phyloP scores from a whole-genome alignment of 2,888 invertebrate genomes.

The Chalcis sispes region DNA sequence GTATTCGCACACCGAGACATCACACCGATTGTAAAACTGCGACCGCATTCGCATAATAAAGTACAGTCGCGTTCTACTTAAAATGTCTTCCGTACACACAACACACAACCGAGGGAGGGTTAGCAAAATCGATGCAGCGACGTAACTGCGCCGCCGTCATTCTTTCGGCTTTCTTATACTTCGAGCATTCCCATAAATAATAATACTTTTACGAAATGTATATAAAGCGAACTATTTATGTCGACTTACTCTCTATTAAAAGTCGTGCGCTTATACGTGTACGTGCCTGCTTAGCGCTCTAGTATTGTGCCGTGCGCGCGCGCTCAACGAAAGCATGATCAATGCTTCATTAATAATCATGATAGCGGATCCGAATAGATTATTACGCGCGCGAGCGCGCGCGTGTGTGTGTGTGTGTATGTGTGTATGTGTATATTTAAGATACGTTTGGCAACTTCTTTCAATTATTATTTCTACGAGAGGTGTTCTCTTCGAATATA shows the following conservation, averaged over 20 bases:
- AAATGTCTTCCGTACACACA: no score
- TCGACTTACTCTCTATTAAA: conserved; percentile 18
- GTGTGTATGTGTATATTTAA: no score
- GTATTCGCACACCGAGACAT: background rate
- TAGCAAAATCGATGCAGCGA: background rate
- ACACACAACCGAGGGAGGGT: background rate
- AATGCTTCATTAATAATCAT: conserved; percentile 41
- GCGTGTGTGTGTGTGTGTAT: no score
- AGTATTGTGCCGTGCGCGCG: conserved; percentile 12
- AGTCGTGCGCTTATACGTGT: background rate
- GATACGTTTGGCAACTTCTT: conserved; percentile 1
- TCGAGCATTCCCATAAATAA: conserved; percentile 16
- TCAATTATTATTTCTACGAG: conserved; percentile 32
- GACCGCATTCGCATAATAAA: conserved; percentile 1
- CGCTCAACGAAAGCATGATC: conserved; percentile 25
- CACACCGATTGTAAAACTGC: background rate
- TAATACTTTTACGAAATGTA: background rate
- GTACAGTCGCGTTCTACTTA: no score
- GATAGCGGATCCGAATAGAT: conserved; percentile 35
- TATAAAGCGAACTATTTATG: conserved; percentile 7
- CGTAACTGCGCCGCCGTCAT: background rate
- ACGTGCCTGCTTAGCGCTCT: background rate
- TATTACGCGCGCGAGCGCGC: no score
- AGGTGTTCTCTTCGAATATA: no score
- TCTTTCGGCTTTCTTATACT: background rate